These are phyloP conservation scores for Formica aserva DNA, from an alignment of 2,888 invertebrate genomes.

Conservation along the genomic window DNA sequence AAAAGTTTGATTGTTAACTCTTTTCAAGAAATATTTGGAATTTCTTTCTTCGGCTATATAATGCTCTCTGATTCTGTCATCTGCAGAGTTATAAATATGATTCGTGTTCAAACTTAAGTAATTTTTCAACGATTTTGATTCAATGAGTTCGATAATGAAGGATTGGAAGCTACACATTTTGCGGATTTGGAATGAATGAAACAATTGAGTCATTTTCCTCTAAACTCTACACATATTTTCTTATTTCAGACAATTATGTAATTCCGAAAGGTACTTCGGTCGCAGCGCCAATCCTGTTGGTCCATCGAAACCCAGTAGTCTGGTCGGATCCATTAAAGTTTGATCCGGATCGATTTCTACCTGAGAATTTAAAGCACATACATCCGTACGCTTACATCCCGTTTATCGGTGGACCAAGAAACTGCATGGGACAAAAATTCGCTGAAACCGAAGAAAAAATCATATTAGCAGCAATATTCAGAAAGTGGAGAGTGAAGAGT, in stretches of 20 bases:
- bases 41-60: neutral
- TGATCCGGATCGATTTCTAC: constrained; percentile 85
- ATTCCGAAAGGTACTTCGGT: constrained; percentile 85
- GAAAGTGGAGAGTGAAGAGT: constrained; percentile 76
- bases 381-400: constrained; percentile 80
- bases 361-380: constrained; percentile 79
- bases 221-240: neutral
- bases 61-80: neutral
- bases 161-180: neutral
- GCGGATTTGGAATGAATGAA: neutral
- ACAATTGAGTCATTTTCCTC: neutral
- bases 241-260: constrained; percentile 77
- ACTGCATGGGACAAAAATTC: constrained; percentile 80
- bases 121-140: no score
- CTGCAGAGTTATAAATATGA: neutral
- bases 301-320: constrained; percentile 85
- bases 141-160: neutral
- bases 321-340: constrained; percentile 85
- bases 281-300: constrained; percentile 83
- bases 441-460: constrained; percentile 76
- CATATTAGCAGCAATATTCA: constrained; percentile 70
- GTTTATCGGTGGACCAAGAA: constrained; percentile 81
- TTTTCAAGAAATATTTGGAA: neutral
- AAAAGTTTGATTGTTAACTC: neutral
- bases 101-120: neutral